A percentile compares a stretch with the other conserved stretches of the same genome.
phyloP scores from a whole-genome alignment of 2,888 invertebrate species.

The Cosmopolites sordidus region DNA sequence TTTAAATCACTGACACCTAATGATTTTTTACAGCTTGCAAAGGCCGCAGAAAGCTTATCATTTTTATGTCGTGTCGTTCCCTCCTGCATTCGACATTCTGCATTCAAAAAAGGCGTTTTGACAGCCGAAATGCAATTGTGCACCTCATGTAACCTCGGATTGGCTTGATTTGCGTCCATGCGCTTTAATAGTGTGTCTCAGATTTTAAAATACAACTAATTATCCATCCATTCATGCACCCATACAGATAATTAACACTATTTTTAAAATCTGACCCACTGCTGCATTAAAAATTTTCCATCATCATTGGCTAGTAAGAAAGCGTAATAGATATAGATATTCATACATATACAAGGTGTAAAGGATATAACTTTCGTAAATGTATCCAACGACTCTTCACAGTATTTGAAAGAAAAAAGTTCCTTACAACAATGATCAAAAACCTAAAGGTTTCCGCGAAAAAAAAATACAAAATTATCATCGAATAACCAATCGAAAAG shows the following conservation, averaged over 20 bases:
- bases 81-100: constrained; percentile 38
- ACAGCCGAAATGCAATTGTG: constrained; percentile 40
- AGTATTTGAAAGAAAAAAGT: too few species aligned
- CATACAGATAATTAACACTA: constrained; percentile 6
- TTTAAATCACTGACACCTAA: constrained; percentile 17
- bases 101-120: constrained; percentile 42
- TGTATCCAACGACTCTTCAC: too few species aligned
- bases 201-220: constrained; percentile 23
- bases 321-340: not conserved
- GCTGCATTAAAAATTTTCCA: constrained; percentile 16
- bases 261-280: constrained; percentile 14
- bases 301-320: constrained; percentile 26
- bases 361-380: too few species aligned
- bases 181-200: constrained; percentile 20
- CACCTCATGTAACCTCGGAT: constrained; percentile 37
- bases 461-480: too few species aligned
- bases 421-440: too few species aligned
- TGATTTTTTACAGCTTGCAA: constrained; percentile 46
- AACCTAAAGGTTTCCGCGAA: too few species aligned
- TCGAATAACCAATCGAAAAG: too few species aligned
- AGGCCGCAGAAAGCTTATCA: constrained; percentile 42
- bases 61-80: constrained; percentile 44
- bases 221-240: too few species aligned
- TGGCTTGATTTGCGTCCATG: constrained; percentile 32
- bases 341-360: too few species aligned